Base-by-base conservation (phyloP, 1,140 invertebrate genomes). In the Zophobas atratus region DNA sequence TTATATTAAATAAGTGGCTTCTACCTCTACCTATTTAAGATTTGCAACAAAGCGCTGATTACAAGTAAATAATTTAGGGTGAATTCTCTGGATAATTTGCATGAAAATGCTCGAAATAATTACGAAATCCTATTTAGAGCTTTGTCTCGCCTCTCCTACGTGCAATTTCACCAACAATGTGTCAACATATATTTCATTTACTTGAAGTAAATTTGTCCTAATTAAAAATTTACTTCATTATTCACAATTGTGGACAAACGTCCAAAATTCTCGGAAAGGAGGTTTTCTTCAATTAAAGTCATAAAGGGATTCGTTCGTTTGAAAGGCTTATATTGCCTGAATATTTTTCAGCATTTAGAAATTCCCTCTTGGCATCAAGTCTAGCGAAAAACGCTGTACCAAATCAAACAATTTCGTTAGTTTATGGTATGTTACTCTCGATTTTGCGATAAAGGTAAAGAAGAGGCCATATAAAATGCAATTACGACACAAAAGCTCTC, bases 321-420 rank as follows among this genome's bases (percentile, higher is more conserved):
- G n/a, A 51, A 20, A 20, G 2, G n/a, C 49, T n/a, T 20, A 51
- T n/a, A 51, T 51, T 51, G 49, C 49, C 20, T 51, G 49, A 51
- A 51, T 51, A 51, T 51, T 51, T 51, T 51, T 51, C 49, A n/a
- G 49, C 49, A 51, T 51, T 51, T n/a, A 51, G 49, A 5, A 51
- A 51, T 51, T 51, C 43, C 20, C 49, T 20, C 49, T 51, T 51
- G 49, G 20, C 2, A 51, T 4, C 49, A 20, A 51, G 49, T 20
- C 3, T 2, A 51, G 6, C n/a, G 49, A 51, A 51, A 51, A 51
- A 51, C 49, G 49, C 6, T 46, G 6, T 2, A 51, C 4, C 20
- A 51, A 51, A 51, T 51, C 49, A 51, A 51, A 51, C 49, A 51
- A 51, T 51, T 20, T 51, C 6, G 49, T 51, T 51, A 46, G 43